Conservation (phyloP, 2,113 vertebrate genomes). For the Sylvilagus bachmani region DNA sequence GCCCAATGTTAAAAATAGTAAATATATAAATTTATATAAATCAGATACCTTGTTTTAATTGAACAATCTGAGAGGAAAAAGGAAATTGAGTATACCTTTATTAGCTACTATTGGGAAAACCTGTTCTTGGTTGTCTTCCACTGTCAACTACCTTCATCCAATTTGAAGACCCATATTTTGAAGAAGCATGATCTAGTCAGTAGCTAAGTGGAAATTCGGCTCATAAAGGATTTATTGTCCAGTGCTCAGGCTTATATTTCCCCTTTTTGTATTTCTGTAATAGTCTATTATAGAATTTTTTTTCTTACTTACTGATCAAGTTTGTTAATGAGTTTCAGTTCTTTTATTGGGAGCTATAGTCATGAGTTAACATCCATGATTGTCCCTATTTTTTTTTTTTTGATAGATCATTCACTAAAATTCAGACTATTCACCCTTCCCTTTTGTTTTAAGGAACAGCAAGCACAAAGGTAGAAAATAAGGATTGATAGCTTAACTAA, state of each 20-base stretch:
- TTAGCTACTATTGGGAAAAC: background rate
- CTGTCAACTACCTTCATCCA: slow-evolving; percentile 1
- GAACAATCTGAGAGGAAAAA: background rate
- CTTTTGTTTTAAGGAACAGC: slow-evolving; percentile 6
- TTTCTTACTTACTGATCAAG: background rate
- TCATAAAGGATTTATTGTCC: background rate
- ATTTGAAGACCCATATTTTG: background rate
- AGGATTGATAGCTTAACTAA: background rate
- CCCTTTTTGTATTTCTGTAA: background rate
- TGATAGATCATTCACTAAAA: background rate
- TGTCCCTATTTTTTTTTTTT: background rate
- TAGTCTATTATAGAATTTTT: too few species aligned
- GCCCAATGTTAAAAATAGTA: background rate
- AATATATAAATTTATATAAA: slow-evolving; percentile 6
- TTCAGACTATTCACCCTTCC: background rate
- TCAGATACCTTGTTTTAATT: background rate
- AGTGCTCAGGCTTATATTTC: background rate
- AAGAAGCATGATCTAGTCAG: background rate
- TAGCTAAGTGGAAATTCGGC: background rate
- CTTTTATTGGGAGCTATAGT: background rate
- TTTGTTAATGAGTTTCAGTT: background rate
- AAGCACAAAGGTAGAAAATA: background rate
- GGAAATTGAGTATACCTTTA: background rate
- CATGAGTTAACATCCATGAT: background rate
- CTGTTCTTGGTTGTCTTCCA: background rate